Evolutionary conservation across 64 coral and sea anemone species (phyloP).

Genomic region (Dendrophyllia cribrosa): DNA sequence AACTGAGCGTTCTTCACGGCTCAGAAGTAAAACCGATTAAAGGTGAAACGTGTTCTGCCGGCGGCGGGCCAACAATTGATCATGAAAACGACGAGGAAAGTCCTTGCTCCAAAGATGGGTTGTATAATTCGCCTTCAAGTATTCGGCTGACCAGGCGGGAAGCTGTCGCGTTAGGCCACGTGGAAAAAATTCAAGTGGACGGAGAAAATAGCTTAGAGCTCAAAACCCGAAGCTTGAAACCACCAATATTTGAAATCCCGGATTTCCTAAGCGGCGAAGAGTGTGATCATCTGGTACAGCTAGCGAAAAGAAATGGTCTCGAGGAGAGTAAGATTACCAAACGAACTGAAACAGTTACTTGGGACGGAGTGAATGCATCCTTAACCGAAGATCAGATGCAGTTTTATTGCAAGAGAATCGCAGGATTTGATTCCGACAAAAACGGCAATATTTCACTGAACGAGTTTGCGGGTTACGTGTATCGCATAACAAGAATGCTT

Average conservation of each 20-base stretch:
- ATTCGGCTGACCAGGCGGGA: not conserved
- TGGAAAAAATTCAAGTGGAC: slow-evolving; percentile 1
- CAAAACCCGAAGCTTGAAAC: slow-evolving; percentile 33
- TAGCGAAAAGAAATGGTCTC: slow-evolving; percentile 41
- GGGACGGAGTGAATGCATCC: not conserved
- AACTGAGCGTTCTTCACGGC: not conserved
- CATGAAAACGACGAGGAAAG: not conserved
- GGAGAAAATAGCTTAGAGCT: slow-evolving; percentile 28
- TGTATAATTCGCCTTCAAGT: not conserved
- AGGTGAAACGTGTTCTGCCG: not conserved
- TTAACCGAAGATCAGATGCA: not conserved
- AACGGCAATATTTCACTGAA: slow-evolving; percentile 20
- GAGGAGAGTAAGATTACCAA: not conserved
- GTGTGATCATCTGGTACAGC: slow-evolving; percentile 43
- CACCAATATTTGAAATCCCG: slow-evolving; percentile 63
- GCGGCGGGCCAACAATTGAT: not conserved
- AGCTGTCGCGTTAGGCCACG: slow-evolving; percentile 7
- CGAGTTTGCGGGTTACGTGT: slow-evolving; percentile 32
- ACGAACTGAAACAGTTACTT: not conserved
- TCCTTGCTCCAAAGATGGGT: slow-evolving; percentile 5
- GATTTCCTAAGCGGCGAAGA: slow-evolving; percentile 38
- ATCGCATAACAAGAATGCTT: not conserved
- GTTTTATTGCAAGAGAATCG: not conserved
- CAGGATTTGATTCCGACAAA: slow-evolving; percentile 8
- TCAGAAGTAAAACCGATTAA: not conserved